A percentile compares a stretch with the other conserved stretches of the same genome.
Evolutionary conservation across 37 sponge, comb jelly and placozoan species (phyloP).

Genomic region (Spongilla lacustris): DNA sequence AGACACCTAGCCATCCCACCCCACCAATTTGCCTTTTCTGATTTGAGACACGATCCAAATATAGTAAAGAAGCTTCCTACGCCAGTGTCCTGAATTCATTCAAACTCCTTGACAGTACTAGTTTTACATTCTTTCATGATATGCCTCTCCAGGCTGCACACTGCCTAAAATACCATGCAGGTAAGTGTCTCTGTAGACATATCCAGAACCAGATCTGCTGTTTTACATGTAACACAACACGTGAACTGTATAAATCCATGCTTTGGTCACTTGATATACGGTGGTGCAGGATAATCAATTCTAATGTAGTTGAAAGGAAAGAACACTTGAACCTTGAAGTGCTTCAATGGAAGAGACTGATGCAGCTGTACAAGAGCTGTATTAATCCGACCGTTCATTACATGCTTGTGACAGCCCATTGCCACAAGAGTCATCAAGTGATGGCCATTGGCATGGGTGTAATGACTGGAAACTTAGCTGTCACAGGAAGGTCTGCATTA

Average conservation of each 20-base stretch:
- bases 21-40: slow-evolving; percentile 58
- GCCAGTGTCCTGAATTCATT: slow-evolving; percentile 4
- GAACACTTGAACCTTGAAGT: slow-evolving; percentile 3
- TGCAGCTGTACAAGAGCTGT: slow-evolving; percentile 4
- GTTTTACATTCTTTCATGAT: slow-evolving; percentile 22
- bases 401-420: slow-evolving; percentile 1
- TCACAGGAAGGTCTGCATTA: slow-evolving; percentile 15
- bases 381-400: slow-evolving; percentile 23
- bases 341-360: slow-evolving; percentile 8
- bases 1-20: slow-evolving; percentile 52
- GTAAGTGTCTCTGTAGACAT: slow-evolving; percentile 32
- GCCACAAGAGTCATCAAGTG: slow-evolving; percentile 24
- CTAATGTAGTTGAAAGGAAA: slow-evolving; percentile 11
- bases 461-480: slow-evolving; percentile 19
- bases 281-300: neutral
- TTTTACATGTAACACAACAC: slow-evolving; percentile 34
- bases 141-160: slow-evolving; percentile 61
- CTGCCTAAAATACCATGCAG: slow-evolving; percentile 31
- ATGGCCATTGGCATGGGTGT: slow-evolving; percentile 9
- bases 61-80: neutral
- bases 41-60: no score
- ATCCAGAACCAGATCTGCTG: slow-evolving; percentile 24
- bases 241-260: neutral
- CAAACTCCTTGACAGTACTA: slow-evolving; percentile 35
- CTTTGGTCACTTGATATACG: neutral